These are phyloP conservation scores for Eumaeus atala DNA, from an alignment of 1,140 invertebrate species.

Conservation along the genomic window DNA sequence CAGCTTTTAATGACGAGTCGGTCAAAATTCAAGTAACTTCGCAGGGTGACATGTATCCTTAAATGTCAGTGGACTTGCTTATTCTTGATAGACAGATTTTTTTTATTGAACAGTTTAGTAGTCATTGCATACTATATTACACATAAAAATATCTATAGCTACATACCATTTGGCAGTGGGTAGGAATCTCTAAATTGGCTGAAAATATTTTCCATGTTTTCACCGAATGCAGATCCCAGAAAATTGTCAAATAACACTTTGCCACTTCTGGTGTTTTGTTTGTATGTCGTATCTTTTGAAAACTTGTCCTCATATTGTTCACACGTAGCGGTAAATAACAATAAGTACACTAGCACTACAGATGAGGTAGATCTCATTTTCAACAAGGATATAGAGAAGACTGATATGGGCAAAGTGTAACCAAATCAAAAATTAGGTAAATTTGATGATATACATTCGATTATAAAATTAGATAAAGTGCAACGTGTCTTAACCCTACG, in stretches of 20 bases:
- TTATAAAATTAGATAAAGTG: too few species aligned
- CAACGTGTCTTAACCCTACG: too few species aligned
- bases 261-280: background rate
- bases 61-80: too few species aligned
- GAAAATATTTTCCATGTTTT: slow-evolving; percentile 33
- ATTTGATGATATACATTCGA: too few species aligned
- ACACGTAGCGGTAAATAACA: background rate
- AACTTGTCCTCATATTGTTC: background rate
- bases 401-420: too few species aligned
- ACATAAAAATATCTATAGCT: slow-evolving; percentile 12
- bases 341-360: background rate
- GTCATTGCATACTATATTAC: too few species aligned
- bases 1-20: background rate
- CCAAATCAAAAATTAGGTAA: too few species aligned
- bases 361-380: slow-evolving; percentile 3
- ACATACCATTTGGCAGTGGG: slow-evolving; percentile 51
- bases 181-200: slow-evolving; percentile 46
- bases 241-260: background rate
- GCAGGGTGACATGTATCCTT: too few species aligned
- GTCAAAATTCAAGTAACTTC: background rate
- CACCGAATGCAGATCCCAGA: background rate
- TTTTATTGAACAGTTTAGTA: too few species aligned
- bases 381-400: background rate
- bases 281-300: background rate
- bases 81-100: too few species aligned